These are phyloP conservation scores for Caerostris extrusa DNA, from an alignment of 1,140 invertebrate species.

Conservation along the genomic window DNA sequence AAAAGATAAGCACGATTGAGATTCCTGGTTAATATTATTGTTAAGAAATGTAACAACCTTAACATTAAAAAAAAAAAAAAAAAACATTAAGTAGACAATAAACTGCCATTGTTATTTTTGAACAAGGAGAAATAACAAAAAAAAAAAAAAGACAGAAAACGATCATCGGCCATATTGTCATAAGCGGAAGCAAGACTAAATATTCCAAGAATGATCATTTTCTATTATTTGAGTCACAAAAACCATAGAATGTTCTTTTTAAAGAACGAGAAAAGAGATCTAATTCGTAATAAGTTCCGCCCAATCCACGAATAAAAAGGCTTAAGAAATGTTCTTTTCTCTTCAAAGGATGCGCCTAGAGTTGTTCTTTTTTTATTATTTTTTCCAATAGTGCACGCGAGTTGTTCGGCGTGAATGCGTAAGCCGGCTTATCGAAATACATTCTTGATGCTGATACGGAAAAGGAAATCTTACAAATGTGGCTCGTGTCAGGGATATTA, in stretches of 20 bases:
- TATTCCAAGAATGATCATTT: neutral
- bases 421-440: slow-evolving; percentile 9
- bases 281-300: neutral
- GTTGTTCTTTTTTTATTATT: neutral
- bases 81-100: neutral
- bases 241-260: neutral
- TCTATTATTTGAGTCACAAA: neutral
- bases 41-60: neutral
- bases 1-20: neutral
- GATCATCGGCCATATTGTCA: neutral
- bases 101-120: neutral
- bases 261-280: neutral
- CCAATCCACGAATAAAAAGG: neutral
- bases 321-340: neutral
- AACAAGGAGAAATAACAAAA: neutral
- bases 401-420: neutral
- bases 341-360: neutral
- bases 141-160: neutral
- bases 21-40: neutral
- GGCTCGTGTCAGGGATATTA: slow-evolving; percentile 1
- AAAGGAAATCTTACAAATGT: slow-evolving; percentile 34
- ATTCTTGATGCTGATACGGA: neutral
- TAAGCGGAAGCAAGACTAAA: neutral
- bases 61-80: neutral
- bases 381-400: neutral